These are phyloP conservation scores for Strix aluco DNA, from an alignment of 2,113 vertebrate species.

Conservation along the genomic window DNA sequence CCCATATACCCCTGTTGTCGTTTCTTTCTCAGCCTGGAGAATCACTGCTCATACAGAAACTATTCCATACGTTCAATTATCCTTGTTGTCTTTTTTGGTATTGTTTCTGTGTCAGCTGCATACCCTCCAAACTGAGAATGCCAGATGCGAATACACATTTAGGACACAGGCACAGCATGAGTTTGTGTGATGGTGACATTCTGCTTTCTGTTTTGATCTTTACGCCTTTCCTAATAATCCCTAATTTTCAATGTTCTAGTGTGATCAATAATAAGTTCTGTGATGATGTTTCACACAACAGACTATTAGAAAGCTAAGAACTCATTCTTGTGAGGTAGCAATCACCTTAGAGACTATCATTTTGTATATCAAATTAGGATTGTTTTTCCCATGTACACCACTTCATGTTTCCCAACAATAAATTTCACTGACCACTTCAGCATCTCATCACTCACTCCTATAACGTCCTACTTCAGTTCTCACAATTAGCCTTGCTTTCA, in stretches of 20 bases:
- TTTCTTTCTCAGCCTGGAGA: neutral
- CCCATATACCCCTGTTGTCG: neutral
- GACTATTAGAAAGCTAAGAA: neutral
- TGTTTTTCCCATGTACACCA: neutral
- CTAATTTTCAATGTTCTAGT: neutral
- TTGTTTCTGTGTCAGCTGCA: neutral
- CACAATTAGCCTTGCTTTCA: neutral
- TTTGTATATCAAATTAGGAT: neutral
- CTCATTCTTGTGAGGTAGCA: neutral
- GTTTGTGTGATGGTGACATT: neutral
- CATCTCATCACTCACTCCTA: neutral
- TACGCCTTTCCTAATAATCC: neutral
- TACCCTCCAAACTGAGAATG: neutral
- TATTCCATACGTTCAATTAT: rapidly evolving
- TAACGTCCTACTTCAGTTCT: neutral
- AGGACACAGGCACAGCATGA: neutral
- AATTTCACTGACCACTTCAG: neutral
- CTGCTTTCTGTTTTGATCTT: neutral
- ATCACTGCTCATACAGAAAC: neutral
- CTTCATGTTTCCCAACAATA: neutral
- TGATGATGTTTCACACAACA: neutral
- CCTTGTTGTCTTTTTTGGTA: neutral
- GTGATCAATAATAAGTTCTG: neutral
- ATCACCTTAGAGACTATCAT: neutral
- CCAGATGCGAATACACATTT: neutral